A percentile compares a stretch with the other conserved stretches of the same genome.
phyloP scores from a whole-genome alignment of 2,888 invertebrate genomes.

The Pseudoips prasinana region DNA sequence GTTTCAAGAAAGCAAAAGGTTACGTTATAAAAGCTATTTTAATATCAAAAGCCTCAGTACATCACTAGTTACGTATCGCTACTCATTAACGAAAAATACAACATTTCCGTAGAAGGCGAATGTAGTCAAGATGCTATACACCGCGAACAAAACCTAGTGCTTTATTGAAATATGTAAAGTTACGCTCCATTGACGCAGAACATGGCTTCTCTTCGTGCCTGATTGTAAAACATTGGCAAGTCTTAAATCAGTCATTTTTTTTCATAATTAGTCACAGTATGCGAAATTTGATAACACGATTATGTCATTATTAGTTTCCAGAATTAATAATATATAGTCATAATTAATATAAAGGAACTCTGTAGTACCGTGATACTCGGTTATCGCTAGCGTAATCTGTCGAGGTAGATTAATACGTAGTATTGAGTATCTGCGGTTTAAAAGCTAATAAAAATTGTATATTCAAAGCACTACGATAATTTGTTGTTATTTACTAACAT shows the following conservation, averaged over 20 bases:
- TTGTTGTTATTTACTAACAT: too few relatives aligned
- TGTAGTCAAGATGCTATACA: conserved; percentile 26
- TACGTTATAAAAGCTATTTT: conserved; percentile 36
- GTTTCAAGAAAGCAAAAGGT: conserved; percentile 78
- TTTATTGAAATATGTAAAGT: conserved; percentile 66
- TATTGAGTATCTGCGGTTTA: background rate
- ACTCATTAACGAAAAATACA: conserved; percentile 23
- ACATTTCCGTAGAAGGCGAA: conserved; percentile 21
- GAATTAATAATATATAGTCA: too few relatives aligned
- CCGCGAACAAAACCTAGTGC: conserved; percentile 63
- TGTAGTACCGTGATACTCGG: conserved; percentile 3
- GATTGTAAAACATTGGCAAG: conserved; percentile 11
- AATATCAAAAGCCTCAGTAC: conserved; percentile 32
- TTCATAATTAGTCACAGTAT: too few relatives aligned
- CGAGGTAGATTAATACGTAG: conserved; percentile 10
- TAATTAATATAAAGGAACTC: conserved; percentile 12
- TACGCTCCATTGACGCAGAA: conserved; percentile 74
- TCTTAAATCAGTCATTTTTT: conserved; percentile 28
- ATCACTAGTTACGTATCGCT: conserved; percentile 20
- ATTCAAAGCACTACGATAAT: background rate
- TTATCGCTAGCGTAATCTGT: conserved; percentile 1
- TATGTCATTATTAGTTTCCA: too few relatives aligned
- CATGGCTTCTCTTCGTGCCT: conserved; percentile 52
- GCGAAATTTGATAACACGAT: too few relatives aligned
- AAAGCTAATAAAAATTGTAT: conserved; percentile 2